These are phyloP conservation scores for Megatriorchis doriae DNA, from an alignment of 2,113 vertebrate genomes.

Conservation along the genomic window DNA sequence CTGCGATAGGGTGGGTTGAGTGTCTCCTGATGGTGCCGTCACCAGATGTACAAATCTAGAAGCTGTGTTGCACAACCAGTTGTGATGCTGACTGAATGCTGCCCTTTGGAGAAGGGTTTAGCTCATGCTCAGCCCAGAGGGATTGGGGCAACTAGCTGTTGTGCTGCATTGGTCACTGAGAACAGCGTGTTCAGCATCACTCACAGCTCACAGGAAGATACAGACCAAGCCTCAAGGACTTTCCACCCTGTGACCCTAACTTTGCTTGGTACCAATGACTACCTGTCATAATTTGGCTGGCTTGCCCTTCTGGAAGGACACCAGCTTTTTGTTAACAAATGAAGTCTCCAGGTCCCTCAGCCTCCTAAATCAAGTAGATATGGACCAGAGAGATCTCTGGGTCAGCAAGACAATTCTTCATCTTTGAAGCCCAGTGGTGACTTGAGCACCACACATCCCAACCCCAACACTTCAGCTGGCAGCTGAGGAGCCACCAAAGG, in stretches of 20 bases:
- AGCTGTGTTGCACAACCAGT: background rate
- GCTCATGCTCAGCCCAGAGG: background rate
- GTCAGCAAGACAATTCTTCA: background rate
- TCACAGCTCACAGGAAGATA: background rate
- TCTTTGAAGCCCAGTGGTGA: background rate
- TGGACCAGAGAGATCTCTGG: background rate
- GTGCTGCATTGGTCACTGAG: background rate
- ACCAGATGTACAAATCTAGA: background rate
- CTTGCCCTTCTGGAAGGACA: background rate
- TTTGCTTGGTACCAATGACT: background rate
- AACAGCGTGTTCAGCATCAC: background rate
- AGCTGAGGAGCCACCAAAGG: background rate
- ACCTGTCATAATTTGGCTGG: background rate
- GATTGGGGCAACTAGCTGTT: background rate
- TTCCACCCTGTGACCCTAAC: background rate
- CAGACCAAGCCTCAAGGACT: background rate
- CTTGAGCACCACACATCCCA: fast-evolving
- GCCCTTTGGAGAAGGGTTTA: background rate
- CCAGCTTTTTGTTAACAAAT: background rate
- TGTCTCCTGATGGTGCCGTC: background rate
- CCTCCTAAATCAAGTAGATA: background rate
- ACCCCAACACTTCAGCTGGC: background rate
- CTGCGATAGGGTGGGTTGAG: background rate
- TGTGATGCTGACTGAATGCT: fast-evolving
- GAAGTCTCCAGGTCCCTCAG: background rate